Conservation (phyloP, 2,113 vertebrate genomes). For the Elachura formosa region DNA sequence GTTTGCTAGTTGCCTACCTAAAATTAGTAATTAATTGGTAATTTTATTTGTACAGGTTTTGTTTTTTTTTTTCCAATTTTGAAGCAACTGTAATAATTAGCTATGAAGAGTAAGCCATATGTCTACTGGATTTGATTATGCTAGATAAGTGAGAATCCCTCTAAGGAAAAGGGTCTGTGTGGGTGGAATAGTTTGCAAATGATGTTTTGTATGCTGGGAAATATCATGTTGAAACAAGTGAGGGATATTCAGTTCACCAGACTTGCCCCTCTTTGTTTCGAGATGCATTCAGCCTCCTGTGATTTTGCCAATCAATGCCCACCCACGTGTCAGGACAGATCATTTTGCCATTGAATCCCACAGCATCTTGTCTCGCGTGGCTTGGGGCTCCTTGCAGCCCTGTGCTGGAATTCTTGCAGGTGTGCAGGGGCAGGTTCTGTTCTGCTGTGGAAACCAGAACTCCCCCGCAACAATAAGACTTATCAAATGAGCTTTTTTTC, state of each 20-base stretch:
- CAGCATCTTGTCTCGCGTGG: fast-evolving
- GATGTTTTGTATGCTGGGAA: not conserved
- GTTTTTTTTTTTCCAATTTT: not conserved
- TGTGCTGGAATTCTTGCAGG: not conserved
- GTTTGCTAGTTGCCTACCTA: not conserved
- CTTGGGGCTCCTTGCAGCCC: not conserved
- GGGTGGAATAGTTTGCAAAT: not conserved
- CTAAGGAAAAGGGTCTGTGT: not conserved
- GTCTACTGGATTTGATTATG: not conserved
- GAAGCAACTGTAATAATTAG: not conserved
- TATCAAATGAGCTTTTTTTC: not conserved
- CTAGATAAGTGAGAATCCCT: not conserved
- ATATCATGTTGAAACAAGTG: not conserved
- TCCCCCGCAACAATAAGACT: not conserved
- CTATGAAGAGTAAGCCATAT: not conserved
- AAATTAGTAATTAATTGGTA: fast-evolving
- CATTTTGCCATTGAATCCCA: not conserved
- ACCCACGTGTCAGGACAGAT: not conserved
- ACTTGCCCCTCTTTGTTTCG: not conserved
- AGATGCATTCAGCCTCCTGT: not conserved
- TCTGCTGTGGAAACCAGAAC: not conserved
- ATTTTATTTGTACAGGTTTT: not conserved
- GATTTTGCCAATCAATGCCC: not conserved
- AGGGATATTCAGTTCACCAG: not conserved
- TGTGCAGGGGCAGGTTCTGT: not conserved